Evolutionary conservation across 2,888 invertebrate genomes (phyloP).

Genomic region (Mechanitis mazaeus): DNA sequence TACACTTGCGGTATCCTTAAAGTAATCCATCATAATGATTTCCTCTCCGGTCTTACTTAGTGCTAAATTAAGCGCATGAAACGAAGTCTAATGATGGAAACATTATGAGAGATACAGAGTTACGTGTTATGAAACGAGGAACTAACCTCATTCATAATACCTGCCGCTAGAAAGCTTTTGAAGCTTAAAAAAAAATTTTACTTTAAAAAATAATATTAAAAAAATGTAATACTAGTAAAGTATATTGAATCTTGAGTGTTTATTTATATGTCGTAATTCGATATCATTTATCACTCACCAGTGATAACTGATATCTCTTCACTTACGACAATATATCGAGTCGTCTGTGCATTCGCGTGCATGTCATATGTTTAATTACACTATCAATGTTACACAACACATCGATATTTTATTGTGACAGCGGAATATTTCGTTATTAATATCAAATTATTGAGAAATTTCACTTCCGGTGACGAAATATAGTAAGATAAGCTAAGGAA

Average conservation of each 20-base stretch:
- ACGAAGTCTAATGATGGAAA: conserved; percentile 28
- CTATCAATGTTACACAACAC: conserved; percentile 34
- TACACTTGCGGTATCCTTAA: conserved; percentile 31
- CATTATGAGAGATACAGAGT: conserved; percentile 16
- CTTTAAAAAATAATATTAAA: too few species aligned
- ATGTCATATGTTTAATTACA: conserved; percentile 58
- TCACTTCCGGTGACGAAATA: conserved; percentile 26
- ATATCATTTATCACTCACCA: conserved; percentile 56
- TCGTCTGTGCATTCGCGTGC: conserved; percentile 58
- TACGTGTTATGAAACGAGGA: conserved; percentile 25
- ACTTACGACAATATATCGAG: conserved; percentile 48
- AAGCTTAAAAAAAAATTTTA: not conserved
- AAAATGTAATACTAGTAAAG: not conserved
- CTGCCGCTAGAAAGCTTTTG: not conserved
- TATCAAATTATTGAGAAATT: conserved; percentile 27
- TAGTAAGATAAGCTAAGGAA: conserved; percentile 4
- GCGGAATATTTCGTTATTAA: conserved; percentile 12
- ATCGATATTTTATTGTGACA: conserved; percentile 16
- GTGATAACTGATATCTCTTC: conserved; percentile 52
- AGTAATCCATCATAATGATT: conserved; percentile 37
- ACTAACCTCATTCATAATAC: conserved; percentile 12
- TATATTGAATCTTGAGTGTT: conserved; percentile 39
- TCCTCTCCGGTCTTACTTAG: conserved; percentile 25
- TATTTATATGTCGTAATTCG: conserved; percentile 54
- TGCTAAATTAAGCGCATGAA: conserved; percentile 32